Conservation (phyloP, 2,113 vertebrate species). For the Archilochus colubris region DNA sequence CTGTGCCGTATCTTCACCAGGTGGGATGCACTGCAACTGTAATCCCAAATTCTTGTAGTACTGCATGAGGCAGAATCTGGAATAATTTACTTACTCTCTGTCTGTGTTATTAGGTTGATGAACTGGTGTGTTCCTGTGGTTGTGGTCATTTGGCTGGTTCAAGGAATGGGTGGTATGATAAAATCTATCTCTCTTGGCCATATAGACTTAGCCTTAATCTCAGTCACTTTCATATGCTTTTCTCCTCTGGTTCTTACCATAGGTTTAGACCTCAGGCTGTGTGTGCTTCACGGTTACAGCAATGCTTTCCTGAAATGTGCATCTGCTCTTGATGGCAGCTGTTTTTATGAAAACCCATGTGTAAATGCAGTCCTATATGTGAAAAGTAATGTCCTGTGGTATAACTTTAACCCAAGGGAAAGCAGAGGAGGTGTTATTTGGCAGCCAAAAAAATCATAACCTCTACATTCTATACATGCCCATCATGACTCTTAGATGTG, state of each 20-base stretch:
- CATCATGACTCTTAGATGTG: background rate
- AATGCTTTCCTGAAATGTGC: background rate
- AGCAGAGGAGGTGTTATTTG: background rate
- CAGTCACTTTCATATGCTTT: background rate
- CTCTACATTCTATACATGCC: background rate
- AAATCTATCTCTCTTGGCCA: background rate
- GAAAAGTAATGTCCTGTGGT: background rate
- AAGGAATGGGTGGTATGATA: background rate
- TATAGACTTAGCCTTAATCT: background rate
- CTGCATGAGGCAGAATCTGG: background rate
- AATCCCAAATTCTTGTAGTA: background rate
- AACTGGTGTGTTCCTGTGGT: background rate
- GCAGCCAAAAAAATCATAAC: background rate
- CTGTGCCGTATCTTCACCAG: background rate
- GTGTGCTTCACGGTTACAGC: background rate
- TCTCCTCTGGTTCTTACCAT: background rate
- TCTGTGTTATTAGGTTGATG: background rate
- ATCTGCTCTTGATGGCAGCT: background rate
- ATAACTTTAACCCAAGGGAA: background rate
- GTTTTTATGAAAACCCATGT: background rate
- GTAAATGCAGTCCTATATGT: background rate
- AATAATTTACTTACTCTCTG: background rate
- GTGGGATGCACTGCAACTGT: accelerated
- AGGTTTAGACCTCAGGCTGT: background rate
- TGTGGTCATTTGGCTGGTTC: background rate